These are phyloP conservation scores for Morone chrysops DNA, from an alignment of 2,113 vertebrate genomes.

Conservation along the genomic window DNA sequence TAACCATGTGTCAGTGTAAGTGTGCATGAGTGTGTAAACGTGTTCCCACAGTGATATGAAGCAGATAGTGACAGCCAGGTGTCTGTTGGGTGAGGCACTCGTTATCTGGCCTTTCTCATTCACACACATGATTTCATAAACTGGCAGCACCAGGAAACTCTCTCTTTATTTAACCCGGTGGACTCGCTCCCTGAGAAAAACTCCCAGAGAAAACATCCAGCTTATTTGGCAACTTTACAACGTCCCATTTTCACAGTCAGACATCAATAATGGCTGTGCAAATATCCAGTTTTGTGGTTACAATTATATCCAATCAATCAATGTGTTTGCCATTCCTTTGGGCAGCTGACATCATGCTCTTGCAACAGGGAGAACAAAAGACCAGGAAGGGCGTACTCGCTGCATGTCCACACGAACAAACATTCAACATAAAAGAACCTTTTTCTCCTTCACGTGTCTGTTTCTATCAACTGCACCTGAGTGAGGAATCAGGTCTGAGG, in stretches of 20 bases:
- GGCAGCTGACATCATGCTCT: constrained; percentile 16
- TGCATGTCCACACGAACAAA: constrained; percentile 40
- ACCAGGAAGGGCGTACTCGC: constrained; percentile 22
- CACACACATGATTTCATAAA: constrained; percentile 43
- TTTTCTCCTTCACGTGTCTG: constrained; percentile 10
- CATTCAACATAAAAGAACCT: constrained; percentile 33
- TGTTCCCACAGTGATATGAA: constrained; percentile 22
- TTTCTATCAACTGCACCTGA: constrained; percentile 41
- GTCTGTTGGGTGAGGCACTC: constrained; percentile 1
- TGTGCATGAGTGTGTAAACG: background rate
- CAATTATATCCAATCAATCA: constrained; percentile 57
- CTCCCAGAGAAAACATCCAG: constrained; percentile 10
- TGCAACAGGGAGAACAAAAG: constrained; percentile 53
- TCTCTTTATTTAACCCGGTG: constrained; percentile 26
- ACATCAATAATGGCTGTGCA: constrained; percentile 45
- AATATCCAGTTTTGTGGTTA: constrained; percentile 55
- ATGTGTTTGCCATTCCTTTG: constrained; percentile 19
- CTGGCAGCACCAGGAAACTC: background rate
- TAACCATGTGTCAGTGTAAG: background rate
- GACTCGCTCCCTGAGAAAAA: background rate
- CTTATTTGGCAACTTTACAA: constrained; percentile 10
- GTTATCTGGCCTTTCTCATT: constrained; percentile 51
- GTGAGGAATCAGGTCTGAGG: constrained; percentile 30
- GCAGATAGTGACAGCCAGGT: constrained; percentile 41
- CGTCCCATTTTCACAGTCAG: constrained; percentile 19